Percentiles rank a stretch among this genome's conserved stretches.
Evolutionary conservation across 1,140 invertebrate species (phyloP).

Genomic region (Penaeus vannamei): DNA sequence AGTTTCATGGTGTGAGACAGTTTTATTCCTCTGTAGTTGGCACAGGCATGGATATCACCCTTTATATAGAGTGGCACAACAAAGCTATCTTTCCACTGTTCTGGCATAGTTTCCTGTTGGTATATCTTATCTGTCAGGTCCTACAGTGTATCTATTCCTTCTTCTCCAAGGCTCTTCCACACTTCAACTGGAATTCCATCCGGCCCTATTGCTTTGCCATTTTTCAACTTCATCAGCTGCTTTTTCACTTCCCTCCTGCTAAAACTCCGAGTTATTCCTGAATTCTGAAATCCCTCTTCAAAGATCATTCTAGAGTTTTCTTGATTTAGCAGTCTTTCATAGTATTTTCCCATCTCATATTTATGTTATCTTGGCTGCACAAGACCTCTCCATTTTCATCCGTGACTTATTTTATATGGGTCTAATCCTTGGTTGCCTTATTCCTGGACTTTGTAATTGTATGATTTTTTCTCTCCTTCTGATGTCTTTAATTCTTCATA

Average conservation of each 20-base stretch:
- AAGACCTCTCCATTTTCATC: no score
- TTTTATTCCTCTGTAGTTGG: no score
- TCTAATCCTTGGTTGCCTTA: background rate
- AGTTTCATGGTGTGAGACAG: no score
- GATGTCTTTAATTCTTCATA: no score
- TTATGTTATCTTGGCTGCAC: no score
- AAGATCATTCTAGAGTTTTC: no score
- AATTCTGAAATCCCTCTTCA: background rate
- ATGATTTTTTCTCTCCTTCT: background rate
- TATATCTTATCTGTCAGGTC: slow-evolving; percentile 1
- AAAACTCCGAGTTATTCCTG: background rate
- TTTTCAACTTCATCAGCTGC: background rate
- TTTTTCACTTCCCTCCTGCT: no score
- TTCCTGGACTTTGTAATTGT: background rate
- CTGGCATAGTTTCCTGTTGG: background rate
- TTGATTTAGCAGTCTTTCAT: no score
- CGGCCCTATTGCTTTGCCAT: background rate
- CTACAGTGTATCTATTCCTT: background rate
- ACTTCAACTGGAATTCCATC: background rate
- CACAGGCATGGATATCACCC: no score
- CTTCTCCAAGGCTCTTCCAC: slow-evolving; percentile 2
- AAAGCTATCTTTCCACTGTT: no score
- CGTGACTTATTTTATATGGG: background rate
- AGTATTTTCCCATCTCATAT: no score
- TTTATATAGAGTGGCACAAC: no score